Evolutionary conservation across 2,888 invertebrate genomes (phyloP), one percentile per base, ranked within the genome.

Genomic region (Allolobophora icterica): DNA sequence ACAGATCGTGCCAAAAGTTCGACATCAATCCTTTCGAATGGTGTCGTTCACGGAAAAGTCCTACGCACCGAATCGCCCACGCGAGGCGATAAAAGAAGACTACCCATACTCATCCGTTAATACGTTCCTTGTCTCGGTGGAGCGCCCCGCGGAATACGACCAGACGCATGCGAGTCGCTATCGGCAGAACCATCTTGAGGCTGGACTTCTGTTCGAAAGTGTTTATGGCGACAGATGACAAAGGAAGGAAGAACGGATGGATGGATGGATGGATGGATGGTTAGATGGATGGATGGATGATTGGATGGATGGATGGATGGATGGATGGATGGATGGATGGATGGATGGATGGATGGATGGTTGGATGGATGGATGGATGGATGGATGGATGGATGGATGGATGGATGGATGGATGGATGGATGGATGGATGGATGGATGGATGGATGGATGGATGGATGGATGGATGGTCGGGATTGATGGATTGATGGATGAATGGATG

Each of bases 111-210:
- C 1, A 13, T 71, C 71, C 71, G n/a, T n/a, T n/a, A 71, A n/a
- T n/a, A n/a, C 71, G 71, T n/a, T n/a, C 71, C 30, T 71, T 71
- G 71, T 71, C 71, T 71, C 71, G n/a, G 71, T n/a, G 71, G 71
- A 71, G 71, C 71, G 71, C 71, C 30, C 30, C 71, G n/a, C 30
- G 71, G n/a, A 71, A 71, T 71, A 30, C 30, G 71, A 71, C n/a
- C n/a, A 71, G 30, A n/a, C 71, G 71, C 71, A 5, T 71, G 71
- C 30, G 71, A 30, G n/a, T n/a, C 13, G 71, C 6, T n/a, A 71
- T 71, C 71, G 17, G 71, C 71, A 71, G 71, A 0, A 8, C 71
- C 71, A 71, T 71, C 71, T 71, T 71, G 71, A n/a, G 71, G 71
- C 30, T 11, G 30, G 30, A 71, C 11, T 71, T n/a, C 71, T 6